Evolutionary conservation across 2,888 invertebrate genomes (phyloP).

Genomic region (Cantharis lateralis): DNA sequence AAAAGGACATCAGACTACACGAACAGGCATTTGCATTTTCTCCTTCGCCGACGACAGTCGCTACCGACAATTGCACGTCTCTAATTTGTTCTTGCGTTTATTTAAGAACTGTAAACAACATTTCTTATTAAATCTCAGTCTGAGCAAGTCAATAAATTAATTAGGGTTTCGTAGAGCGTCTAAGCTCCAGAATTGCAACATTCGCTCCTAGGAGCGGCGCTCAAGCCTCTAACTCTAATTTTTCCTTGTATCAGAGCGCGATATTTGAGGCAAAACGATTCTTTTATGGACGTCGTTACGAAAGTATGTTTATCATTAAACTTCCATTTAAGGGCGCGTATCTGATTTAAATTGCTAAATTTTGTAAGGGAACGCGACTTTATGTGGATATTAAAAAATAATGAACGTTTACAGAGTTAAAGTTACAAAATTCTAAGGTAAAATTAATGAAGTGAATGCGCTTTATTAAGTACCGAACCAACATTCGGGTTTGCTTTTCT

Average conservation of each 20-base stretch:
- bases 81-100: constrained; percentile 9
- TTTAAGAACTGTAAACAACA: constrained; percentile 6
- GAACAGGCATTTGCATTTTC: constrained; percentile 14
- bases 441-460: constrained; percentile 3
- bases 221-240: neutral
- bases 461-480: neutral
- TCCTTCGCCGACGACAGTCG: neutral
- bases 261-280: neutral
- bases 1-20: constrained; percentile 1
- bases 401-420: neutral
- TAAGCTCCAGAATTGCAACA: no score
- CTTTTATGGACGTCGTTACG: neutral
- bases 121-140: constrained; percentile 1
- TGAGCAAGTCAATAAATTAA: neutral
- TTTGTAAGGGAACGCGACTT: neutral
- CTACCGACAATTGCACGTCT: constrained; percentile 4
- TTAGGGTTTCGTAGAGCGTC: neutral
- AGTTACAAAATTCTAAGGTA: neutral
- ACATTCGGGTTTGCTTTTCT: neutral
- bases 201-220: no score
- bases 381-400: neutral
- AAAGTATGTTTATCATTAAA: neutral
- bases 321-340: neutral
- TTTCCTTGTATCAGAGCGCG: neutral
- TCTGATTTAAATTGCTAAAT: neutral